Percentiles rank a stretch among this genome's conserved stretches.
These are phyloP conservation scores for Gymnoscopelus braueri DNA, from an alignment of 2,797 vertebrate species.

Conservation along the genomic window DNA sequence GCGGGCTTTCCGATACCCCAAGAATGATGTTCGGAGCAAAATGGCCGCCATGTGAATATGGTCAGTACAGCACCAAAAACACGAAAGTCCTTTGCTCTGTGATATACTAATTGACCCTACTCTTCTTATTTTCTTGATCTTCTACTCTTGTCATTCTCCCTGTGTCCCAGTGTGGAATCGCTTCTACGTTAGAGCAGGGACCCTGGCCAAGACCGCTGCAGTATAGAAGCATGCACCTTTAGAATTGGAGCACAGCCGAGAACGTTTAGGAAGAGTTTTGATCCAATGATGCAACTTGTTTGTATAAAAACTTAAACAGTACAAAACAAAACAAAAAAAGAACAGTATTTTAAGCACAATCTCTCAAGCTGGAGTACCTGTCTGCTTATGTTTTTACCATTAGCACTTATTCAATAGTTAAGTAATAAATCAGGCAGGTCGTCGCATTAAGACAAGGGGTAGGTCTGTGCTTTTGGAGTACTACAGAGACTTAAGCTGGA, in stretches of 20 bases:
- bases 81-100: constrained; percentile 32
- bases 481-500: constrained; percentile 18
- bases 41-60: too few species aligned
- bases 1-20: too few species aligned
- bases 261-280: background rate
- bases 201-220: background rate
- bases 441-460: constrained; percentile 10
- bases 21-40: too few species aligned
- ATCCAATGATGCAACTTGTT: too few species aligned
- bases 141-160: background rate
- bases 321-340: background rate
- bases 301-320: too few species aligned
- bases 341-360: constrained; percentile 1
- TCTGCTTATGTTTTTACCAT: background rate
- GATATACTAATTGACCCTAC: constrained; percentile 16
- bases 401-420: constrained; percentile 4
- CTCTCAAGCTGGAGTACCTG: constrained; percentile 1
- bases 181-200: background rate
- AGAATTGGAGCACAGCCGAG: background rate
- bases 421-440: background rate
- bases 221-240: background rate
- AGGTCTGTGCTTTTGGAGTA: constrained; percentile 1
- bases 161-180: constrained; percentile 27
- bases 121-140: constrained; percentile 8
- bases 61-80: constrained; percentile 39